Evolutionary conservation across 2,113 vertebrate species (phyloP).

Genomic region (Burhinus oedicnemus): DNA sequence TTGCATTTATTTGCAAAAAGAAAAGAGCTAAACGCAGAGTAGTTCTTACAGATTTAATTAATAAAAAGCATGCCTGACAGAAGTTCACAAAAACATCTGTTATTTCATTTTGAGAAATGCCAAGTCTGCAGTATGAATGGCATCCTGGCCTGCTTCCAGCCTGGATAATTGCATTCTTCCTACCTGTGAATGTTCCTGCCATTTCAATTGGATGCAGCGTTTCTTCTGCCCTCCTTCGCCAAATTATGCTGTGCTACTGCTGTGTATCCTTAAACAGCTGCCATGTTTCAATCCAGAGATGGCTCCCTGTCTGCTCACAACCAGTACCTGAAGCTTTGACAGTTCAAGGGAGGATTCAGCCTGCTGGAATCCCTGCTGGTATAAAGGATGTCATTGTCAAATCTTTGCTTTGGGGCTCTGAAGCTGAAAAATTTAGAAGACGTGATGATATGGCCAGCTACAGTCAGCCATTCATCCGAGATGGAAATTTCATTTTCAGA

Average conservation of each 20-base stretch:
- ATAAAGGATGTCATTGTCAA: neutral
- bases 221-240: neutral
- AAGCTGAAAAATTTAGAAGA: neutral
- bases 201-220: neutral
- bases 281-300: neutral
- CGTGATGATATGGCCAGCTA: rapidly evolving
- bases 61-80: neutral
- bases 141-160: conserved; percentile 11
- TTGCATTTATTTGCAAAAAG: neutral
- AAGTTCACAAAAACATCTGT: conserved; percentile 44
- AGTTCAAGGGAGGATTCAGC: neutral
- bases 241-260: neutral
- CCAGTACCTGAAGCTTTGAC: neutral
- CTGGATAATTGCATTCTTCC: conserved; percentile 33
- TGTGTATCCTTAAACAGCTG: neutral
- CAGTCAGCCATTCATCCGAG: neutral
- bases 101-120: conserved; percentile 34
- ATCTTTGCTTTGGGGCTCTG: neutral
- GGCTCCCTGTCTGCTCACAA: neutral
- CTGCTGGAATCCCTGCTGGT: neutral
- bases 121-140: neutral
- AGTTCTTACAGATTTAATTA: conserved; percentile 16
- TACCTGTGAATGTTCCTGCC: conserved; percentile 21
- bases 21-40: neutral
- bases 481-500: neutral